phyloP scores from a whole-genome alignment of 35 echinoderm and acorn worm species.

The Lytechinus pictus region DNA sequence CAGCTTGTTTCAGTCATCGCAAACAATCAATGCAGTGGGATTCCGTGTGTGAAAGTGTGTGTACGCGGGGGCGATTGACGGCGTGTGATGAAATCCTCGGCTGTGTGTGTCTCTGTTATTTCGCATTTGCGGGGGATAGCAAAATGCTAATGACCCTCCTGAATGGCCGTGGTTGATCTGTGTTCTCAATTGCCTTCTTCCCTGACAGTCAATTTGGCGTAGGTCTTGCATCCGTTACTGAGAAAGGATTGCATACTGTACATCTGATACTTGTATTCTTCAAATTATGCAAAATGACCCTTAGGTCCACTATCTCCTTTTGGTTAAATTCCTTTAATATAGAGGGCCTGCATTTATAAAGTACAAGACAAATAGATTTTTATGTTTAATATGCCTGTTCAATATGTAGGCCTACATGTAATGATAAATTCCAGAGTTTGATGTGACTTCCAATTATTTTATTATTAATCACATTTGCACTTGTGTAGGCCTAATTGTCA shows the following conservation, averaged over 20 bases:
- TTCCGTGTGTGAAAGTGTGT: conserved; percentile 9
- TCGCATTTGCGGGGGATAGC: not conserved
- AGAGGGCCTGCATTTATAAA: too few relatives aligned
- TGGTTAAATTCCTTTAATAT: not conserved
- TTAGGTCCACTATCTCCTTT: not conserved
- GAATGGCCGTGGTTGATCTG: conserved; percentile 27
- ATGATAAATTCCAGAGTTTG: too few relatives aligned
- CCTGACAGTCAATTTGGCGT: conserved; percentile 27
- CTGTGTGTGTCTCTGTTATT: conserved; percentile 22
- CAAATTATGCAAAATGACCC: not conserved
- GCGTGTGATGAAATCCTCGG: conserved; percentile 8
- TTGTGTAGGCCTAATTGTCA: too few relatives aligned
- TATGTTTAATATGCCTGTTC: too few relatives aligned
- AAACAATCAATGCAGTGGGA: not conserved
- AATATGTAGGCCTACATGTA: too few relatives aligned
- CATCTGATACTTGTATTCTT: not conserved
- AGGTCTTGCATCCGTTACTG: not conserved
- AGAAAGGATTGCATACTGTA: not conserved
- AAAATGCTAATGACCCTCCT: conserved; percentile 51
- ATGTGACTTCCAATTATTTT: too few relatives aligned
- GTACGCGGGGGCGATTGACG: not conserved
- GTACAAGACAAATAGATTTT: too few relatives aligned
- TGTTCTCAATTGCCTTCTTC: conserved; percentile 35
- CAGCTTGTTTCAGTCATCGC: not conserved
- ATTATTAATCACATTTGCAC: too few relatives aligned